A percentile compares a stretch with the other conserved stretches of the same genome.
Conservation (phyloP, 1,140 invertebrate genomes). For the Nymphalis io region DNA sequence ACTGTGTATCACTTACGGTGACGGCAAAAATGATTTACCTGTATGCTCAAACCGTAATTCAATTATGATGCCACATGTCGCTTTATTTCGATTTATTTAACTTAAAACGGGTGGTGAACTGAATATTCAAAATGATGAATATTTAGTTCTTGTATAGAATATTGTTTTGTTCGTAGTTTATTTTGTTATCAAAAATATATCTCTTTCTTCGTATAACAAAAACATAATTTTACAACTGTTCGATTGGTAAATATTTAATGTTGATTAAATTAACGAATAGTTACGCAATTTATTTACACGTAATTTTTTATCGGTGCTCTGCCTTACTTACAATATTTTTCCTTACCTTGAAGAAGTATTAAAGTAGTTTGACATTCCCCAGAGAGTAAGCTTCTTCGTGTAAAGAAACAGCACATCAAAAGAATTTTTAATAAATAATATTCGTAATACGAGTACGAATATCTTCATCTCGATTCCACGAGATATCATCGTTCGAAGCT, state of each 20-base stretch:
- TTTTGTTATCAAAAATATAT: too few species aligned
- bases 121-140: too few species aligned
- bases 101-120: too few species aligned
- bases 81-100: background rate
- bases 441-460: slow-evolving; percentile 21
- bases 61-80: slow-evolving; percentile 25
- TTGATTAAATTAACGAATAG: too few species aligned
- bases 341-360: slow-evolving; percentile 7
- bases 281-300: too few species aligned
- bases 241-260: too few species aligned
- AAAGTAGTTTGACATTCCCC: slow-evolving; percentile 17
- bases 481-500: slow-evolving; percentile 29
- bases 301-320: background rate
- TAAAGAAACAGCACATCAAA: slow-evolving; percentile 16
- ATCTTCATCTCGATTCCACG: slow-evolving; percentile 16
- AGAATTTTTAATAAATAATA: slow-evolving; percentile 31
- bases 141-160: too few species aligned
- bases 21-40: slow-evolving; percentile 33
- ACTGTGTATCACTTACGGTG: slow-evolving; percentile 42
- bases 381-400: slow-evolving; percentile 7
- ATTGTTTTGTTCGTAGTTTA: too few species aligned
- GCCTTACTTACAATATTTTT: background rate
- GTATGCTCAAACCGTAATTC: slow-evolving; percentile 20
- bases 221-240: too few species aligned
- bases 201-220: too few species aligned